Conservation (phyloP, 2,113 vertebrate species). For the Semnornis frantzii region DNA sequence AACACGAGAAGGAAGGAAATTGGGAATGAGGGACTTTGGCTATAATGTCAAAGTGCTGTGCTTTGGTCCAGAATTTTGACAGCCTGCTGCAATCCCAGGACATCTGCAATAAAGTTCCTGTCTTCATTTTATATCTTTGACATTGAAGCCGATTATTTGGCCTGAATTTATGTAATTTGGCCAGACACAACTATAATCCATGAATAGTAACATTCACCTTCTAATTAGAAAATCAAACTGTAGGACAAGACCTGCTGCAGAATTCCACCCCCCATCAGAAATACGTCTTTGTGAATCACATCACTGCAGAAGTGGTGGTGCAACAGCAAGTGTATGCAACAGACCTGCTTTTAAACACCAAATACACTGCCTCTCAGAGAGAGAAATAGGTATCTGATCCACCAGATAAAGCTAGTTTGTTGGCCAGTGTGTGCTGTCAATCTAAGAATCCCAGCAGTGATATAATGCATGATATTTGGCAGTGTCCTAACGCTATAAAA, state of each 20-base stretch:
- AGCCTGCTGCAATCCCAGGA: slow-evolving; percentile 38
- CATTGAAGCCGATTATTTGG: slow-evolving; percentile 68
- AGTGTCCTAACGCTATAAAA: slow-evolving; percentile 32
- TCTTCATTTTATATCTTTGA: slow-evolving; percentile 58
- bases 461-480: neutral
- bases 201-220: slow-evolving; percentile 59
- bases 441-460: neutral
- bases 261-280: slow-evolving; percentile 26
- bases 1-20: neutral
- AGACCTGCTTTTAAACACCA: neutral
- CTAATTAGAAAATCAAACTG: slow-evolving; percentile 69
- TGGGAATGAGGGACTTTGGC: neutral
- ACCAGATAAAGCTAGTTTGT: neutral
- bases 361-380: neutral
- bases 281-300: neutral
- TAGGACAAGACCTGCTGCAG: slow-evolving; percentile 44
- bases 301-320: neutral
- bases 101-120: slow-evolving; percentile 37
- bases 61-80: neutral
- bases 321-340: neutral
- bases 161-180: slow-evolving; percentile 70
- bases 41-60: neutral
- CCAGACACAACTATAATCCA: slow-evolving; percentile 55
- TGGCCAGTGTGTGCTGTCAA: neutral
- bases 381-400: neutral